Evolutionary conservation across 2,797 vertebrate species (phyloP).

Genomic region (Oreochromis mossambicus): DNA sequence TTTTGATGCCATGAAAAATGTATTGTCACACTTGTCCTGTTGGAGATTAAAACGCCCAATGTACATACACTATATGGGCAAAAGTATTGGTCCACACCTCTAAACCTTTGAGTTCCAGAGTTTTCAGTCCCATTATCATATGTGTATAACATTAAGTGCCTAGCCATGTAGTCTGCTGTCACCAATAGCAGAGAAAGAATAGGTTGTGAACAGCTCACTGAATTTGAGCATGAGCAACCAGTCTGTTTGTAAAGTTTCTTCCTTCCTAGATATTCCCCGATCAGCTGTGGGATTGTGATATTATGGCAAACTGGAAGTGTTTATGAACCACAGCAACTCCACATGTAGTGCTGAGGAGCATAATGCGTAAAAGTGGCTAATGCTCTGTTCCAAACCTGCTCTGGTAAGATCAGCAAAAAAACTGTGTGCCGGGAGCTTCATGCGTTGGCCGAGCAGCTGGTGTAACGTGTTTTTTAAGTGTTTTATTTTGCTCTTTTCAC

Average conservation of each 20-base stretch:
- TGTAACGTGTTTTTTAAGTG: accelerated
- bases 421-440: accelerated
- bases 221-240: background rate
- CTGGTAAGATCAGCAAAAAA: background rate
- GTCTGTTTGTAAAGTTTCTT: background rate
- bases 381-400: background rate
- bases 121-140: background rate
- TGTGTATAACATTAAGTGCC: accelerated
- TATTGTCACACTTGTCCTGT: background rate
- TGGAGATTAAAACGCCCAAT: background rate
- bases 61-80: too few relatives aligned
- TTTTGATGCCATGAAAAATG: background rate
- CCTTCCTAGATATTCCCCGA: background rate
- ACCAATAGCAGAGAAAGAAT: background rate
- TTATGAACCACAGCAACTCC: background rate
- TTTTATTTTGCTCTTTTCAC: background rate
- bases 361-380: accelerated
- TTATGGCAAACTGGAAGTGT: background rate
- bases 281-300: background rate
- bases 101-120: accelerated
- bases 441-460: background rate
- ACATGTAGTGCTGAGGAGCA: background rate
- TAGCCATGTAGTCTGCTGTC: background rate
- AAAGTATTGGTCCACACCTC: background rate
- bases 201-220: background rate